Conservation (phyloP, 2,113 vertebrate species). For the Mionectes macconnelli region DNA sequence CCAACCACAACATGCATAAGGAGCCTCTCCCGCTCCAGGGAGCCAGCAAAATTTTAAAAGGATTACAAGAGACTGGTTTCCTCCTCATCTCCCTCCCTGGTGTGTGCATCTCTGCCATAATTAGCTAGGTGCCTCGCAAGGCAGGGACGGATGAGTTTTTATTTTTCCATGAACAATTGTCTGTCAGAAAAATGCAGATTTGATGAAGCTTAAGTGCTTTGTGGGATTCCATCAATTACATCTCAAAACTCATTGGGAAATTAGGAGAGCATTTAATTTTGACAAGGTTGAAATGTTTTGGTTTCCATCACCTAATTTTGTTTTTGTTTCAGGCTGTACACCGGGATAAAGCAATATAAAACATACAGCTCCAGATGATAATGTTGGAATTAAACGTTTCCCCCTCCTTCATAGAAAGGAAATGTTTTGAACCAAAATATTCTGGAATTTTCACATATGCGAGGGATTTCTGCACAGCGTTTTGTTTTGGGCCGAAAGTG, state of each 20-base stretch:
- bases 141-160: conserved; percentile 15
- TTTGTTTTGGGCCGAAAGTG: neutral
- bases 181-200: conserved; percentile 44
- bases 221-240: conserved; percentile 38
- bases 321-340: conserved; percentile 33
- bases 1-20: neutral
- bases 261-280: conserved; percentile 49
- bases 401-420: neutral
- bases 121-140: conserved; percentile 23
- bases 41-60: neutral
- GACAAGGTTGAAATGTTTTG: conserved; percentile 53
- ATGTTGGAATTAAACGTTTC: neutral
- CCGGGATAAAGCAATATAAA: neutral
- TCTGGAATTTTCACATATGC: neutral
- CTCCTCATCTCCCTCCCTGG: neutral
- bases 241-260: conserved; percentile 53
- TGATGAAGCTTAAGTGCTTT: conserved; percentile 58
- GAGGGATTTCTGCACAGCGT: neutral
- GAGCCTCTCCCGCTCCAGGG: conserved; percentile 19
- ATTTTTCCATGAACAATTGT: conserved; percentile 37
- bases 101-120: neutral
- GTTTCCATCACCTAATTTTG: conserved; percentile 31
- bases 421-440: neutral
- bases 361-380: conserved; percentile 8
- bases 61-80: neutral